Evolutionary conservation across 2,888 invertebrate species (phyloP), one percentile per base, ranked within the genome.

Genomic region (Keiferia lycopersicella): DNA sequence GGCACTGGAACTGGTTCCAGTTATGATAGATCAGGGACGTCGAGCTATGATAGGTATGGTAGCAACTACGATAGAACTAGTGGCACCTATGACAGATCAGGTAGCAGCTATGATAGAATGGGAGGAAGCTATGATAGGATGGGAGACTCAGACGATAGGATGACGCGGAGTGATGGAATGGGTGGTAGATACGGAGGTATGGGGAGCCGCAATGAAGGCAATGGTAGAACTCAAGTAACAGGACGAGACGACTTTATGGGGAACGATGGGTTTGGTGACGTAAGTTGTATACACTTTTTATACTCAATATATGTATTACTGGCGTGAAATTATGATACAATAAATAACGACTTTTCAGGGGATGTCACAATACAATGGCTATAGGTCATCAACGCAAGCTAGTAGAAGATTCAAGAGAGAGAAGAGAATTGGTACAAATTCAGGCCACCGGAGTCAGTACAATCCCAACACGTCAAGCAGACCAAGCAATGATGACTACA

Each of bases 361-460:
- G 7, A 75, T 75, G 69, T 68, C 77, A 1, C 76, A 74, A 58
- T 79, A 79, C 59, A 74, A 77, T 20, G 77, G 77, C 12, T 77
- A 80, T 61, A 76, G 79, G 41, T 72, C 79, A 2, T 76, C 83
- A 0, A 79, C 80, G 0, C 60, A 60, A 45, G 16, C 56, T 80
- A 80, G 59, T 58, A 77, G 81, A 59, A 78, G 90, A 59, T 86
- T 81, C 65, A 88, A 81, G 67, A 79, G 90, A 0, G 88, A 87
- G 16, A 81, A 76, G 38, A 78, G 78, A 3, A 75, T 77, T 11
- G 85, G 85, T 62, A 77, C 70, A 62, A 89, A 88, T 66, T 87
- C 89, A 0, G 90, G 90, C 0, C 85, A 88, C 65, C 78, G 91
- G 45, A 90, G 88, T 67, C 91, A 90, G 64, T 89, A 89, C 65